These are phyloP conservation scores for Microcebus griseorufus DNA, from an alignment of 2,113 vertebrate species.

Conservation along the genomic window DNA sequence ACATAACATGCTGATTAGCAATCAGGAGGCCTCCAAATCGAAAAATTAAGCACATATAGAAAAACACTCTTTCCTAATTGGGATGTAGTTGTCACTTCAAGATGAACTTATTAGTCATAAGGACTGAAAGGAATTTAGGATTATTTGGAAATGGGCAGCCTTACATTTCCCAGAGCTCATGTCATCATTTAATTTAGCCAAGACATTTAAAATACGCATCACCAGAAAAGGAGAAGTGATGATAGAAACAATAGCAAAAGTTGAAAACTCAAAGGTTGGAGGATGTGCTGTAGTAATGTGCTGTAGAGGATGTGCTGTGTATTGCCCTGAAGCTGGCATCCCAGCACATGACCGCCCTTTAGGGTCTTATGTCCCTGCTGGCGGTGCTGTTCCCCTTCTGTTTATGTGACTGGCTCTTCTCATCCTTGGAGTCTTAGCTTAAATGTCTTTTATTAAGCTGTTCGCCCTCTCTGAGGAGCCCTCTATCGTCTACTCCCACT, in stretches of 20 bases:
- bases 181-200: conserved; percentile 14
- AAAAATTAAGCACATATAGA: conserved; percentile 39
- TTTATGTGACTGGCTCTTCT: neutral
- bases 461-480: neutral
- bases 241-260: neutral
- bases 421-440: neutral
- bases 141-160: conserved; percentile 42
- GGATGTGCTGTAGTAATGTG: neutral
- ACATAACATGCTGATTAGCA: conserved; percentile 56
- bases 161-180: neutral
- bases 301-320: neutral
- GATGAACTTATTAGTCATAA: conserved; percentile 39
- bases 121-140: conserved; percentile 19
- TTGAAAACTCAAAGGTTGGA: neutral
- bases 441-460: neutral
- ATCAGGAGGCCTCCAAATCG: conserved; percentile 52
- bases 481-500: neutral
- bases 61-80: conserved; percentile 53
- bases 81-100: conserved; percentile 45
- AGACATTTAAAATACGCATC: neutral
- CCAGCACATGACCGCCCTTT: neutral
- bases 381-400: neutral
- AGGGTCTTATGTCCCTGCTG: neutral
- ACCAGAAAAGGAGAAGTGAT: neutral
- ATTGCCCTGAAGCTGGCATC: neutral